Evolutionary conservation across 2,888 invertebrate genomes (phyloP).

Genomic region (Spicauda simplicius): DNA sequence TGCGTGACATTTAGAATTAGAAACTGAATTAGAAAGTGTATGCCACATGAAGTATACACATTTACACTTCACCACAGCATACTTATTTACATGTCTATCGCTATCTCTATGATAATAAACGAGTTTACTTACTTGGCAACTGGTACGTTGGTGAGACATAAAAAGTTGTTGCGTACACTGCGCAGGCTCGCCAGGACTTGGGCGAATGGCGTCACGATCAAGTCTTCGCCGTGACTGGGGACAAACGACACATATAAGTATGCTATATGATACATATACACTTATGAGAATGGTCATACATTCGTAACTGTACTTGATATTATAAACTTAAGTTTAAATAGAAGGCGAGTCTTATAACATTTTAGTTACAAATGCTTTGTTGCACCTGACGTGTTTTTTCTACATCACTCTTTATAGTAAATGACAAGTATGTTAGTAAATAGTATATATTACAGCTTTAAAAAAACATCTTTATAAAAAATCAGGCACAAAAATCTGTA

Average conservation of each 20-base stretch:
- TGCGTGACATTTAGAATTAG: neutral
- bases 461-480: no score
- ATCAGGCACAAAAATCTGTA: no score
- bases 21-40: neutral
- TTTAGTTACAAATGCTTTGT: no score
- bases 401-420: no score
- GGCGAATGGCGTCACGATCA: slow-evolving; percentile 99
- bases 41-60: neutral
- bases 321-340: no score
- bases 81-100: neutral
- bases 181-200: slow-evolving; percentile 99
- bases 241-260: slow-evolving; percentile 52
- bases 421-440: no score
- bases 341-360: no score
- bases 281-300: no score
- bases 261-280: neutral
- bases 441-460: no score
- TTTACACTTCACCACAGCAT: neutral
- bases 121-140: slow-evolving; percentile 89
- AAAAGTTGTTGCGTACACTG: slow-evolving; percentile 99
- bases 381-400: no score
- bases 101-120: slow-evolving; percentile 19
- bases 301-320: no score
- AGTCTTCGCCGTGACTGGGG: slow-evolving; percentile 97
- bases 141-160: slow-evolving; percentile 97